Evolutionary conservation across 2,113 vertebrate genomes (phyloP).

Genomic region (Gallinago jamesoni): DNA sequence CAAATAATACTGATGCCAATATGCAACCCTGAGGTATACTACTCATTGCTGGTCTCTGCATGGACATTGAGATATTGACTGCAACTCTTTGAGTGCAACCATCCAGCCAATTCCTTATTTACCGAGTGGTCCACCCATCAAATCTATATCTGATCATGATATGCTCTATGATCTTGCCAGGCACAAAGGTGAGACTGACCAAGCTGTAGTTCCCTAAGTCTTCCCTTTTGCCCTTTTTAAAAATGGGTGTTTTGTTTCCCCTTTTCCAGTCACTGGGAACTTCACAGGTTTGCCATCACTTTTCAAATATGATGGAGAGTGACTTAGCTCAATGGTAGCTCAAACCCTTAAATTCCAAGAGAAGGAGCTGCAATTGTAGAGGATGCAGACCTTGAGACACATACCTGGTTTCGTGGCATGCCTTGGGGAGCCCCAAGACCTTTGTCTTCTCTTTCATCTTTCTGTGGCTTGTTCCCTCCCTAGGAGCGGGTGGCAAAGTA

Average conservation of each 20-base stretch:
- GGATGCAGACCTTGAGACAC: neutral
- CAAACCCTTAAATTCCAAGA: neutral
- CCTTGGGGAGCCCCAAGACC: neutral
- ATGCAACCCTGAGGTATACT: neutral
- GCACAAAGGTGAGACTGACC: neutral
- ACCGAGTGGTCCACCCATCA: neutral
- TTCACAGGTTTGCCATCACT: neutral
- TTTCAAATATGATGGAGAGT: neutral
- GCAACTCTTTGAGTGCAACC: neutral
- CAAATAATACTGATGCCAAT: neutral
- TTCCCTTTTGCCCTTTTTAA: neutral
- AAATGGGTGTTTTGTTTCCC: neutral
- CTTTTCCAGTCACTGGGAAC: neutral
- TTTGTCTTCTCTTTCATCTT: neutral
- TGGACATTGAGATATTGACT: neutral
- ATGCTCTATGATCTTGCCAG: neutral
- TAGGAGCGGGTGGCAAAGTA: accelerated
- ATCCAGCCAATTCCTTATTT: neutral
- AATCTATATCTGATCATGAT: neutral
- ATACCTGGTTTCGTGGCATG: neutral
- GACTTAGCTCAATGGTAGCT: neutral
- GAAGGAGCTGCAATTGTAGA: neutral
- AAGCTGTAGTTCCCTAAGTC: neutral
- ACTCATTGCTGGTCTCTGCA: neutral
- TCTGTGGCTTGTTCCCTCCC: neutral